Base-by-base conservation (phyloP, 92 coral and sea anemone genomes). In the Phenganax stokvisi region DNA sequence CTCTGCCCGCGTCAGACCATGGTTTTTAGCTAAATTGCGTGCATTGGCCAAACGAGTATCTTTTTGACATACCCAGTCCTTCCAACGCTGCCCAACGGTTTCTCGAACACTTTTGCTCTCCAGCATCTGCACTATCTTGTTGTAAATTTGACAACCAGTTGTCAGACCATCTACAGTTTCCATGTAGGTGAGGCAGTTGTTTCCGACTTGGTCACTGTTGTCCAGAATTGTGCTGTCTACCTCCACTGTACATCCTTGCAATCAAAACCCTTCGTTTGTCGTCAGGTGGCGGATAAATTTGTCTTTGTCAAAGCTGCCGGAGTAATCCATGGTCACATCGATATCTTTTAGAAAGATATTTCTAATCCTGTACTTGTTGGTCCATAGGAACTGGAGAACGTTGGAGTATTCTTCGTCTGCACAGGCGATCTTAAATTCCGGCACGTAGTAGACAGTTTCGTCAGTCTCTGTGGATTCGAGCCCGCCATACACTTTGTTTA, bases 291-390 rank as follows among this genome's bases (percentile, higher is more conserved):
- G 37, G 37, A 81, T 71, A 59, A 54, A 66, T 70, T 81, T 78
- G 76, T 80, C 85, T 67, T 81, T 83, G 72, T 74, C 86, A 83
- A 74, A 83, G 55, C 86, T 83, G 71, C 85, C 85, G 56, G 60
- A 44, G 72, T 82, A 82, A 72, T 82, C 85, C 80, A 82, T 57
- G 1, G 86, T 73, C 51, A 71, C 8, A 56, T 53, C 80, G 72
- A 81, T 81, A 57, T 81, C 80, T 70, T 81, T 62, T 71, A 83
- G 76, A 20, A 20, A 20, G 25, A 20, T 20, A 20, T 20, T 20
- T 20, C 25, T 20, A 20, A 20, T 20, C 25, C 25, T 20, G 25
- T 20, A 20, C 25, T 20, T 20, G 25, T 20, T 20, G 25, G 25
- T 20, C 25, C 25, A 20, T 20, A 20, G 25, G 25, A 20, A 20